Percentiles rank a stretch among this genome's conserved stretches.
Evolutionary conservation across 1,140 invertebrate species (phyloP).

Genomic region (Eupristina koningsbergeri): DNA sequence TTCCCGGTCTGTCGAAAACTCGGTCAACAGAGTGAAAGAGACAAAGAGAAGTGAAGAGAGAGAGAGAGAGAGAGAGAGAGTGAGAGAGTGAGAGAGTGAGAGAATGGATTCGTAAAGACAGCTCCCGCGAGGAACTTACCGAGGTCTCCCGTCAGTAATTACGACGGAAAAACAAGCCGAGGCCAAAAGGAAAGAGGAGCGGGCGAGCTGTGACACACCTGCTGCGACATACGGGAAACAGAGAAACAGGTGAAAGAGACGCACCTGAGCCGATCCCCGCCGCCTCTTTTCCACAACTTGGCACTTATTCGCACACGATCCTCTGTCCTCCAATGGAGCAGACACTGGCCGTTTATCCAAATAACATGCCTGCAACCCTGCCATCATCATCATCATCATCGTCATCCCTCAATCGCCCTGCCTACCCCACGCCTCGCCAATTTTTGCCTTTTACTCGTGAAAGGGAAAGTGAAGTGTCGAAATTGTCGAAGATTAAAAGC

Average conservation of each 20-base stretch:
- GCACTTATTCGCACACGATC: not conserved
- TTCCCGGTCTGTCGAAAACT: constrained; percentile 7
- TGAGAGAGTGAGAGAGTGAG: no score
- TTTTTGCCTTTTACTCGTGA: not conserved
- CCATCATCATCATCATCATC: no score
- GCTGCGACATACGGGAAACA: constrained; percentile 70
- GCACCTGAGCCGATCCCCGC: not conserved
- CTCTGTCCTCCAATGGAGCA: not conserved
- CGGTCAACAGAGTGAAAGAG: no score
- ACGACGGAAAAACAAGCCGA: constrained; percentile 9
- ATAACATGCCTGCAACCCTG: not conserved
- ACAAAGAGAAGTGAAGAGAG: no score
- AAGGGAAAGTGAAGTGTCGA: no score
- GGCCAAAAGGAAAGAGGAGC: no score
- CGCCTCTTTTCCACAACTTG: constrained; percentile 1
- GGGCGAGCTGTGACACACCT: constrained; percentile 57
- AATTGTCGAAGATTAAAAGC: no score
- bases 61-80: no score
- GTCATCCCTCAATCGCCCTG: not conserved
- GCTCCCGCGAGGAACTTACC: not conserved
- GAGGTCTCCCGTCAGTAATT: not conserved
- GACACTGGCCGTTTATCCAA: not conserved
- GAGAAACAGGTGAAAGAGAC: constrained; percentile 70
- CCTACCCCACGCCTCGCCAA: not conserved
- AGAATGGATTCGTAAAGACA: no score